These are phyloP conservation scores for Diplolepis rosae DNA, from an alignment of 2,888 invertebrate species.

Conservation along the genomic window DNA sequence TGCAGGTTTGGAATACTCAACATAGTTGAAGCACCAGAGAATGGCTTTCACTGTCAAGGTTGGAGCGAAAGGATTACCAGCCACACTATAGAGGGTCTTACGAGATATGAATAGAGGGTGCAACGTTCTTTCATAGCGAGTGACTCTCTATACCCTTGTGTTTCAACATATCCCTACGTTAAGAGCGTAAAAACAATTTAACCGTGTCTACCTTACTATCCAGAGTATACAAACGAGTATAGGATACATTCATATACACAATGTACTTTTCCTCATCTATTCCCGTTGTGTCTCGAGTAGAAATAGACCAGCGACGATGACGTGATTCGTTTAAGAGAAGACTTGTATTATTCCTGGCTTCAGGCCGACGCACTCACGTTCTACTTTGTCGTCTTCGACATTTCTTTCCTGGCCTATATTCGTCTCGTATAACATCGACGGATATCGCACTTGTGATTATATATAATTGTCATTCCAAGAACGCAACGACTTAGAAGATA, in stretches of 20 bases:
- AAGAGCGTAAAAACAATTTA: conserved; percentile 11
- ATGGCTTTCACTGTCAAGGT: conserved; percentile 23
- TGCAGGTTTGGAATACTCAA: not conserved
- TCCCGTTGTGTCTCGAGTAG: not conserved
- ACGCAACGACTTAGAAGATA: not conserved
- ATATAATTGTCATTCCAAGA: not conserved
- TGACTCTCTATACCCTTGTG: not conserved
- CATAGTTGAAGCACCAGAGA: not conserved
- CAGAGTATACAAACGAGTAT: not conserved
- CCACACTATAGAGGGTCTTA: conserved; percentile 16
- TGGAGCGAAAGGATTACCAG: conserved; percentile 14
- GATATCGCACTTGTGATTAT: not conserved
- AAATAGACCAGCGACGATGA: not conserved
- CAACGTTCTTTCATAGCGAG: not conserved
- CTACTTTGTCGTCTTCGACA: conserved; percentile 21
- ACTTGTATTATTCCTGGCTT: conserved; percentile 17
- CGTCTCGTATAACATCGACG: not conserved
- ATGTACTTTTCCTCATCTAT: not conserved
- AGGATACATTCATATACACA: not conserved
- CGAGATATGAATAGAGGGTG: conserved; percentile 2
- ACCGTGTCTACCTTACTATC: not conserved
- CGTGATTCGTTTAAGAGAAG: not conserved
- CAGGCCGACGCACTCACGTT: not conserved
- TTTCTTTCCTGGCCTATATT: conserved; percentile 22
- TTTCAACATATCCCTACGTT: not conserved